Percentiles rank a stretch among this genome's conserved stretches.
Conservation (phyloP, 2,797 vertebrate genomes). For the Choloepus didactylus region DNA sequence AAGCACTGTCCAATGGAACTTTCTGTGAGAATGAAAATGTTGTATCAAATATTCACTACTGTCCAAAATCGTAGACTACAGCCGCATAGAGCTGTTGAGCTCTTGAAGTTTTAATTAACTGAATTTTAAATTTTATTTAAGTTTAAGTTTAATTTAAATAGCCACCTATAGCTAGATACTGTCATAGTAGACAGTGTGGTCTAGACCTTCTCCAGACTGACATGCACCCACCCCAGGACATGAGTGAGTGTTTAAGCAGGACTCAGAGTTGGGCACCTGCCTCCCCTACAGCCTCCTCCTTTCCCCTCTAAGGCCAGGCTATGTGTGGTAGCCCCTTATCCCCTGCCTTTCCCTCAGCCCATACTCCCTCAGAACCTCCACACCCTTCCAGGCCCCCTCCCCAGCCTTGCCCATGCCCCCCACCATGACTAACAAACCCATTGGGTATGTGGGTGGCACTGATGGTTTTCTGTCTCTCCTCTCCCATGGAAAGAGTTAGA, state of each 20-base stretch:
- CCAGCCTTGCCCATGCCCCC: background rate
- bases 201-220: conserved; percentile 14
- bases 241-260: background rate
- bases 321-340: background rate
- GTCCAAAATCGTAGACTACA: background rate
- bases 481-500: background rate
- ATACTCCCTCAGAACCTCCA: background rate
- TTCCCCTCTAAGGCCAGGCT: background rate
- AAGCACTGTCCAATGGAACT: background rate
- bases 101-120: conserved; percentile 14
- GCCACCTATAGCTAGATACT: background rate
- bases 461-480: background rate
- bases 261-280: background rate
- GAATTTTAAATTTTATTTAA: background rate
- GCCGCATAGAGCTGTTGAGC: background rate
- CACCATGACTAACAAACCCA: background rate
- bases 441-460: background rate
- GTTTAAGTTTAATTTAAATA: background rate
- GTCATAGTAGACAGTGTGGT: background rate
- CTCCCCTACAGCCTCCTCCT: background rate
- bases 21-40: background rate
- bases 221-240: background rate
- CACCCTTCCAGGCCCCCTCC: background rate
- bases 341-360: background rate
- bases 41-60: too few species aligned